Evolutionary conservation across 1,140 invertebrate species (phyloP).

Genomic region (Aphidius gifuensis): DNA sequence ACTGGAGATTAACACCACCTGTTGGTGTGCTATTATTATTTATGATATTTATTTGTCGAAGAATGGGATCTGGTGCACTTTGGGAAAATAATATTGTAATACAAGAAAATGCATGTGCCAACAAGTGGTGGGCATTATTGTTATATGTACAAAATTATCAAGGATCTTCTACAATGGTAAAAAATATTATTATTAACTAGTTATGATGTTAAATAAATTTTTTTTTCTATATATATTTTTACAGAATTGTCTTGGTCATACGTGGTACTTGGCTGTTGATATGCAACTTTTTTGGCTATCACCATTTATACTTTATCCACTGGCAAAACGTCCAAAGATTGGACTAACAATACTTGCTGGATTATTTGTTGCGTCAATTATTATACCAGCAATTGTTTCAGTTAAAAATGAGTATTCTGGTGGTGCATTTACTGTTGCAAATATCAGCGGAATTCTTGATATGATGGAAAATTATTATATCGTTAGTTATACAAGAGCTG

Average conservation of each 20-base stretch:
- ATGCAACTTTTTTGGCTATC: conserved; percentile 47
- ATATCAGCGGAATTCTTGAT: conserved; percentile 1
- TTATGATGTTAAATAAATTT: too few relatives aligned
- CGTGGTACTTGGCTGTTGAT: conserved; percentile 50
- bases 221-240: too few relatives aligned
- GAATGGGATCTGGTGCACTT: conserved; percentile 47
- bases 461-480: conserved; percentile 33
- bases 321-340: conserved; percentile 31
- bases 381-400: conserved; percentile 13
- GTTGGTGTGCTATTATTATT: conserved; percentile 49
- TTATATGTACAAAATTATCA: conserved; percentile 61
- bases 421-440: conserved; percentile 3
- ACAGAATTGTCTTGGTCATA: conserved; percentile 43
- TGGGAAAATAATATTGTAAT: conserved; percentile 38
- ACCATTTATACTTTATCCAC: conserved; percentile 41
- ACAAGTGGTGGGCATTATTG: conserved; percentile 60
- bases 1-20: conserved; percentile 53
- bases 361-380: conserved; percentile 19
- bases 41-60: conserved; percentile 43
- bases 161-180: conserved; percentile 36
- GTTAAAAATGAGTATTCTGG: conserved; percentile 17
- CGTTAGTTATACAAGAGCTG: conserved; percentile 48
- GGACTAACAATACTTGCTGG: conserved; percentile 24
- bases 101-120: conserved; percentile 41
- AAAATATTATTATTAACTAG: conserved; percentile 26